Base-by-base conservation (phyloP, 2,888 invertebrate species). In the Steinernema carpocapsae region DNA sequence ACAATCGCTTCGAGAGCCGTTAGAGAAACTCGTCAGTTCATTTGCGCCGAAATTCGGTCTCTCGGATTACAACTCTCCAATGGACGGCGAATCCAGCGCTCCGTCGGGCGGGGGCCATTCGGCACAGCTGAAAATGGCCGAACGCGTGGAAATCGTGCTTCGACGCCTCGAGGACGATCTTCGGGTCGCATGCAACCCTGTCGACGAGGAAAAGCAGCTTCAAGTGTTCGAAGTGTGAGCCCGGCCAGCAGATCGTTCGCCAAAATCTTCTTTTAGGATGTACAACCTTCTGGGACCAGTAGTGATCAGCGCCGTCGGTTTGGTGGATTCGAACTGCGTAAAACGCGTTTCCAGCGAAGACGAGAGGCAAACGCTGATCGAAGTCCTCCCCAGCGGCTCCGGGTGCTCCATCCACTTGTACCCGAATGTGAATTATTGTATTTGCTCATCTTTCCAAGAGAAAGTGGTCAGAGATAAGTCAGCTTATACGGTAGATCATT, bases 281-380 rank as follows among this genome's bases (percentile, higher is more conserved):
- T 32, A n/a, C 32, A 37, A n/a, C n/a, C 32, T 64, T 10, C 64
- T 64, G 4, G 64, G 64, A 17, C 7, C 17, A 17, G 19, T 64
- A 1, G 64, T 64, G 32, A 26, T 64, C 37, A 29, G 32, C 32
- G 64, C 64, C 14, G 64, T 64, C 26, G 64, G 64, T 17, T 29
- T 64, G 29, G 29, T 64, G 4, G 64, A 64, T 14, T 64, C 64
- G 10, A n/a, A 29, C 32, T 29, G 64, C 64, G 64, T 64, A 17
- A 64, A 64, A 32, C 64, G 64, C 29, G 37, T 64, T 17, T 64
- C 64, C 26, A 29, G 29, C 37, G 14, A 12, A 14, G 19, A 17
- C 14, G 32, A 17, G 32, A 64, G 64, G 32, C 64, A 64, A 24
- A 64, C 64, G 26, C 37, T 64, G 17, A 64, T 64, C 32, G 64